A percentile compares a stretch with the other conserved stretches of the same genome.
Evolutionary conservation across 2,888 invertebrate species (phyloP).

Genomic region (Carcina quercana): DNA sequence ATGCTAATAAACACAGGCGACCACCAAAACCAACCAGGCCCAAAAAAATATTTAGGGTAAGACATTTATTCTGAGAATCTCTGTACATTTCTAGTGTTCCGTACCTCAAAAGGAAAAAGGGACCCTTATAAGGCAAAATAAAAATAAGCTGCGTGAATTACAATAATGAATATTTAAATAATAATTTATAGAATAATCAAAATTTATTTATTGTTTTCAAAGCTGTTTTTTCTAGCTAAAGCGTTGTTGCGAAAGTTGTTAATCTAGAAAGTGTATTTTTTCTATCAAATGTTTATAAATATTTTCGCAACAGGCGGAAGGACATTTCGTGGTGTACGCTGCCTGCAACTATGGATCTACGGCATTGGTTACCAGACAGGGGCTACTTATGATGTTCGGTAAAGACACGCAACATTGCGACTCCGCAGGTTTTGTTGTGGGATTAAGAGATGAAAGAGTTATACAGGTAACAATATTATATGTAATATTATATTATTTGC

Average conservation of each 20-base stretch:
- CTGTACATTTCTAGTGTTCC: no score
- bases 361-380: conserved; percentile 92
- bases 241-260: no score
- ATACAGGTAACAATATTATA: conserved; percentile 58
- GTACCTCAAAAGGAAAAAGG: no score
- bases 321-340: conserved; percentile 85
- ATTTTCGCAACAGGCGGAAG: conserved; percentile 79
- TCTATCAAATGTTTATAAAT: no score
- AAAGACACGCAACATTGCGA: conserved; percentile 94
- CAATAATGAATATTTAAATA: no score
- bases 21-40: conserved; percentile 94
- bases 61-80: no score
- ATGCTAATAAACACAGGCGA: conserved; percentile 84
- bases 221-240: no score
- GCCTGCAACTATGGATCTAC: conserved; percentile 97
- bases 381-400: conserved; percentile 94
- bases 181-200: no score
- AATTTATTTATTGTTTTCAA: no score
- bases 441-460: conserved; percentile 82
- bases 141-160: no score
- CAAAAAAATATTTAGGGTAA: conserved; percentile 90
- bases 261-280: no score
- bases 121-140: no score
- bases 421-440: conserved; percentile 81
- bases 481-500: background rate